Base-by-base conservation (phyloP, 1,140 invertebrate genomes). In the Calliphora vicina region DNA sequence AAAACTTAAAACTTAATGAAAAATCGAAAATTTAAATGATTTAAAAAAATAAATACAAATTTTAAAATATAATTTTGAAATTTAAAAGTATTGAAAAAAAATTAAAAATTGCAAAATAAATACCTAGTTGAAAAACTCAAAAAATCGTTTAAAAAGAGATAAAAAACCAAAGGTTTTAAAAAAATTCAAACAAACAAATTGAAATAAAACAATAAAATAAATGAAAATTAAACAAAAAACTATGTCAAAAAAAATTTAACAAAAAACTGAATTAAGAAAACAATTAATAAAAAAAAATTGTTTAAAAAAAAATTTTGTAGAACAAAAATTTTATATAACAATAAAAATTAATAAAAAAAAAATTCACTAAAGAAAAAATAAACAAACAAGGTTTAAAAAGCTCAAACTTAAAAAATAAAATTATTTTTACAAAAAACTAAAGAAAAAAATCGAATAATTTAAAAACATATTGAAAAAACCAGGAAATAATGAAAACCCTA, bases 391-490 rank as follows among this genome's bases (percentile, higher is more conserved):
- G 1, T 23, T 35, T 35, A 13, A 27, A 42, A 67, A 12, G 15
- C 0, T 17, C n/a, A 45, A 45, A 6, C 4, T 50, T 50, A 10
- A 50, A 50, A 23, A 20, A 61, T 67, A 2, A 26, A 27, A 27
- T 57, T 2, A 25, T 23, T 23, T 6, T 27, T 29, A 29, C 27
- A 25, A 61, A 81, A 81, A 10, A 17, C 20, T n/a, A 29, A 13
- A 81, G 67, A 6, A 35, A 71, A 35, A 83, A 67, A 35, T n/a
- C n/a, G n/a, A n/a, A 74, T 15, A 76, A 74, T 20, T 25, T 42
- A 13, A 43, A 82, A 43, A 23, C 6, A 17, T 17, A 15, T 23
- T 25, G n/a, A n/a, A n/a, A n/a, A 82, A 73, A 73, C 5, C 2
- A 8, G 26, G 23, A 27, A 3, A 35, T 26, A 82, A 72, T n/a